A percentile compares a stretch with the other conserved stretches of the same genome.
phyloP scores from a whole-genome alignment of 2,797 vertebrate genomes.

The Peromyscus nudipes region DNA sequence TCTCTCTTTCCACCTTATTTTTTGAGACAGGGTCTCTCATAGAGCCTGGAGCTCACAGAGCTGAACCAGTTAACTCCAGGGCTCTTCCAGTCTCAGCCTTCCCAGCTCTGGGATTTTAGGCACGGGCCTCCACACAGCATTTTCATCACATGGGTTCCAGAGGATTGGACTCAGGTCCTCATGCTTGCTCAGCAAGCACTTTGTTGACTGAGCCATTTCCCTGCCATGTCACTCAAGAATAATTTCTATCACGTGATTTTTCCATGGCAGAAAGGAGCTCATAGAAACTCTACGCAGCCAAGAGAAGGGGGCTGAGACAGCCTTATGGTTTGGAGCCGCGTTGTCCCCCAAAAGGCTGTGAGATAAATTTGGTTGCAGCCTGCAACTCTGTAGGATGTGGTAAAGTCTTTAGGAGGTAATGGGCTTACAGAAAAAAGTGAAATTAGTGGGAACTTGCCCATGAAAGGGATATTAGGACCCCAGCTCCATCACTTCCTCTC shows the following conservation, averaged over 20 bases:
- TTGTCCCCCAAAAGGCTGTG: neutral
- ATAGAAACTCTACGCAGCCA: neutral
- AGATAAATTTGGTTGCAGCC: neutral
- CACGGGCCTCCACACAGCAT: neutral
- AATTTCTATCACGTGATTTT: neutral
- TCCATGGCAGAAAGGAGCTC: neutral
- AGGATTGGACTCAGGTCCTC: neutral
- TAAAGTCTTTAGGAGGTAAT: no score
- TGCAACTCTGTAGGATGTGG: neutral
- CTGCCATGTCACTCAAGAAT: neutral
- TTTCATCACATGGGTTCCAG: no score
- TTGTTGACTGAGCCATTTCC: neutral
- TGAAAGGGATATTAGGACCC: no score
- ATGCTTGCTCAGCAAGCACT: neutral
- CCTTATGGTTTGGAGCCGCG: neutral
- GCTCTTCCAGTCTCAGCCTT: no score
- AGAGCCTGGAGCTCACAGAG: neutral
- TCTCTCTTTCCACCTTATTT: neutral
- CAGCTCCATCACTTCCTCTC: neutral
- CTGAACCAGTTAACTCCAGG: neutral
- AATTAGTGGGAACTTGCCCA: neutral
- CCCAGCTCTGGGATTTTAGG: neutral
- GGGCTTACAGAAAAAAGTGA: neutral
- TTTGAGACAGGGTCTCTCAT: neutral
- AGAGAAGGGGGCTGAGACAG: neutral